Base-by-base conservation (phyloP, 2,888 invertebrate genomes). In the Cephus runcator region DNA sequence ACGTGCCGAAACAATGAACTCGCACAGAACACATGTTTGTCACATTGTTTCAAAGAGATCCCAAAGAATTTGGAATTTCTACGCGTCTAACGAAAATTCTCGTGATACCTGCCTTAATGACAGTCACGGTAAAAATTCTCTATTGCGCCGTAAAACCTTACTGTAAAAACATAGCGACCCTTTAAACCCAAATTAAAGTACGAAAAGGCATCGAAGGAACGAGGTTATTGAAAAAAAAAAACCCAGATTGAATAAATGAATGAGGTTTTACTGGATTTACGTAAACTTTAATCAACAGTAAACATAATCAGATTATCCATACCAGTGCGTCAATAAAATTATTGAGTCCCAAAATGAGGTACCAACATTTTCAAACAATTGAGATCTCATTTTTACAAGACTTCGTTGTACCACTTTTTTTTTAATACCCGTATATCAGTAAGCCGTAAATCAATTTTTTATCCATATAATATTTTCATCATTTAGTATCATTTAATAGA, bases 401-500 rank as follows among this genome's bases (percentile, higher is more conserved):
- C 1, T 23, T 12, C 56, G 9, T 56, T 23, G 56, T 23, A 2
- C 9, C 56, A 23, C 15, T 23, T 56, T 23, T 56, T 9, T 12
- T 15, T 3, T 23, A 15, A 15, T 40, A 40, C 40, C 40, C 6
- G 40, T 23, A 15, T 15, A 15, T 40, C 6, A 1, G 9, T 23
- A 23, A 2, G 23, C 9, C 9, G 56, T 56, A 56, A 23, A 56
- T 23, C 56, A 23, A 56, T 56, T 56, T 56, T 56, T 56, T 56
- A 23, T 56, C 56, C 23, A 15, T 23, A 23, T 56, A 56, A 56
- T 56, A 56, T 56, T 56, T 56, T 56, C 23, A 85, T 89, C 87
- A 88, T 89, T 86, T 89, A 89, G 89, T 88, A 87, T 84, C 88
- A 83, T 88, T 90, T 91, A 90, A 91, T 91, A 87, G 85, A 88